phyloP scores from a whole-genome alignment of 2,113 vertebrate genomes.

The Procavia capensis region DNA sequence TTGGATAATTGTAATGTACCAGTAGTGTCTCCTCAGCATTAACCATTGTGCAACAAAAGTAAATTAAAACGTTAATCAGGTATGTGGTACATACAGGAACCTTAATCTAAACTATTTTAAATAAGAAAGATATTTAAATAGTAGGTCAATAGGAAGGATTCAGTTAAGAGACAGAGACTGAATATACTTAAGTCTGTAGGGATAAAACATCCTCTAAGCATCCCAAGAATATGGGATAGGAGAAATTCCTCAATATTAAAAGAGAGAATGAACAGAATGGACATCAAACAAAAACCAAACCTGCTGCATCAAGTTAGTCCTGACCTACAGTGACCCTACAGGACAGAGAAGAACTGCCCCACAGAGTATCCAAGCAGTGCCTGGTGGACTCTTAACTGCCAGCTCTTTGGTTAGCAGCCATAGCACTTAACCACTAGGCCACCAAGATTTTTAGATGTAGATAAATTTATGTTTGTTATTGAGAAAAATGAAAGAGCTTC shows the following conservation, averaged over 20 bases:
- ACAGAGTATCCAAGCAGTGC: no score
- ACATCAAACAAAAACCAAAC: no score
- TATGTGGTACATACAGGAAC: background rate
- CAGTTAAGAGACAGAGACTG: background rate
- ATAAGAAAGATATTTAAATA: conserved; percentile 21
- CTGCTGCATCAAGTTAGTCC: no score
- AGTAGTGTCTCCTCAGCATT: background rate
- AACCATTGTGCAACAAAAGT: background rate
- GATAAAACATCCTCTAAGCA: background rate
- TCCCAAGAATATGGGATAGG: background rate
- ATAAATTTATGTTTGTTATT: background rate
- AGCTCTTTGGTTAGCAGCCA: no score
- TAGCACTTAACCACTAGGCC: no score
- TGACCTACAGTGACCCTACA: no score
- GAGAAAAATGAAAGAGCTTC: background rate
- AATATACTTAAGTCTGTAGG: background rate
- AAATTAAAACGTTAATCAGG: conserved; percentile 16
- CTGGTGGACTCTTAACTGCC: no score
- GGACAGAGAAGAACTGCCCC: no score
- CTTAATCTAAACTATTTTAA: conserved; percentile 21
- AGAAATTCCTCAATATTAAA: conserved; percentile 8
- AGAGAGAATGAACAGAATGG: background rate
- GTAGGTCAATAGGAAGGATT: conserved; percentile 10
- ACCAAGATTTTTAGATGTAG: no score
- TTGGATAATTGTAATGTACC: background rate